phyloP scores from a whole-genome alignment of 1,140 invertebrate species.

The Elymnias hypermnestra region DNA sequence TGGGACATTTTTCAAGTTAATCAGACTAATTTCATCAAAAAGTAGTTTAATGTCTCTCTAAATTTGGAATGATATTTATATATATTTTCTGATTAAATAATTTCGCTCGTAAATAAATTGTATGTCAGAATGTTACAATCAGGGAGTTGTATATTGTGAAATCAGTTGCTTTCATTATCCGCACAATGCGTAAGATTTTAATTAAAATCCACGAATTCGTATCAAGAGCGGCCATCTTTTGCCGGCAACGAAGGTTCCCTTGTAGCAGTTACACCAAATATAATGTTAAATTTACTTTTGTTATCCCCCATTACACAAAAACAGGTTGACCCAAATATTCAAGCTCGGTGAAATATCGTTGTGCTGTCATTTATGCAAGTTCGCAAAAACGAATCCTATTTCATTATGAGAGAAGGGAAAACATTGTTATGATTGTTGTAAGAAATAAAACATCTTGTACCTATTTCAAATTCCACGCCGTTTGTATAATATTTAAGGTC shows the following conservation, averaged over 20 bases:
- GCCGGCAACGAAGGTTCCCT: conserved; percentile 55
- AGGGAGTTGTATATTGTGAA: conserved; percentile 45
- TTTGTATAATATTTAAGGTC: conserved; percentile 52
- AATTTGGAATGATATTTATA: too few relatives aligned
- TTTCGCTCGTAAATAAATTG: conserved; percentile 47
- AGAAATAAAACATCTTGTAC: conserved; percentile 46
- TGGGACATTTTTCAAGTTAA: too few relatives aligned
- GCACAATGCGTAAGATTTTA: conserved; percentile 64
- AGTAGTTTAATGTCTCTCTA: too few relatives aligned
- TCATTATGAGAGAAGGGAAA: conserved; percentile 41
- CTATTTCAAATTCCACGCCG: conserved; percentile 37
- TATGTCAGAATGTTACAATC: conserved; percentile 36
- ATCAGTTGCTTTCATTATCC: conserved; percentile 60
- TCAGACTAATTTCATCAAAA: too few relatives aligned
- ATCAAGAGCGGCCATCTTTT: conserved; percentile 60
- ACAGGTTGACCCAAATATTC: conserved; percentile 72
- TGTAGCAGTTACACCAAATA: conserved; percentile 63
- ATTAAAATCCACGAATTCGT: conserved; percentile 67
- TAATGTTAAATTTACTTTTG: conserved; percentile 71
- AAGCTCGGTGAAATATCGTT: conserved; percentile 60
- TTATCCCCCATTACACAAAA: conserved; percentile 71
- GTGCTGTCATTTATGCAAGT: conserved; percentile 66
- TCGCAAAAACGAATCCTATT: conserved; percentile 66
- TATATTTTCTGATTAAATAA: too few relatives aligned
- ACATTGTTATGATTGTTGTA: conserved; percentile 40